These are phyloP conservation scores for Malurus melanocephalus DNA, from an alignment of 2,113 vertebrate species.

Conservation along the genomic window DNA sequence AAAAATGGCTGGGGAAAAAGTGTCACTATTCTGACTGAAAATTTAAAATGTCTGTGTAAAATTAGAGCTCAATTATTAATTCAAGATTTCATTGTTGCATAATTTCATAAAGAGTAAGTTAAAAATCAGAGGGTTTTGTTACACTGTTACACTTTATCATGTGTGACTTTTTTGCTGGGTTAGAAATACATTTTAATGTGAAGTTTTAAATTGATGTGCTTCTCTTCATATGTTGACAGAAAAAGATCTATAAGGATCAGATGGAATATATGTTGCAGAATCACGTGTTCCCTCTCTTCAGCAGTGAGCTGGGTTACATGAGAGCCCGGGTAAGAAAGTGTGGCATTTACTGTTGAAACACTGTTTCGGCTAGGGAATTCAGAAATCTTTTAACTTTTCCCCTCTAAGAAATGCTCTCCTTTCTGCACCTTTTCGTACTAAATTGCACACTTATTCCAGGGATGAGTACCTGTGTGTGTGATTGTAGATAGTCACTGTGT, in stretches of 20 bases:
- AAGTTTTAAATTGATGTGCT: not conserved
- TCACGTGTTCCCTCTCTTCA: conserved; percentile 96
- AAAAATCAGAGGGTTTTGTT: not conserved
- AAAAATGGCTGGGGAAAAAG: not conserved
- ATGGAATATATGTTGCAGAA: conserved; percentile 99
- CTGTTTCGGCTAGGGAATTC: not conserved
- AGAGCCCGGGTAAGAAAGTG: conserved; percentile 87
- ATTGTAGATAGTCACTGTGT: not conserved
- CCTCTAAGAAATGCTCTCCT: not conserved
- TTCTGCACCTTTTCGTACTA: not conserved
- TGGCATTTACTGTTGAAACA: not conserved
- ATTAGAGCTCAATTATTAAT: not conserved
- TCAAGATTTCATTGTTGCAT: not conserved
- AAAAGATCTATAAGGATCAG: conserved; percentile 98
- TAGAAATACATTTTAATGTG: not conserved
- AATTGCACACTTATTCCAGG: not conserved
- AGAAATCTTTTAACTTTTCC: not conserved
- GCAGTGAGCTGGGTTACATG: conserved; percentile 95
- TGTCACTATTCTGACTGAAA: not conserved
- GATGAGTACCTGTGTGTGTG: not conserved
- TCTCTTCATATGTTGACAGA: conserved; percentile 74
- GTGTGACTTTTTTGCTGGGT: not conserved
- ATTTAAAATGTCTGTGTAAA: not conserved
- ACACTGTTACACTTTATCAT: fast-evolving
- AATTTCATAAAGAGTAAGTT: not conserved